These are phyloP conservation scores for Sinocyclocheilus anophthalmus DNA, from an alignment of 2,113 vertebrate species.

Conservation along the genomic window DNA sequence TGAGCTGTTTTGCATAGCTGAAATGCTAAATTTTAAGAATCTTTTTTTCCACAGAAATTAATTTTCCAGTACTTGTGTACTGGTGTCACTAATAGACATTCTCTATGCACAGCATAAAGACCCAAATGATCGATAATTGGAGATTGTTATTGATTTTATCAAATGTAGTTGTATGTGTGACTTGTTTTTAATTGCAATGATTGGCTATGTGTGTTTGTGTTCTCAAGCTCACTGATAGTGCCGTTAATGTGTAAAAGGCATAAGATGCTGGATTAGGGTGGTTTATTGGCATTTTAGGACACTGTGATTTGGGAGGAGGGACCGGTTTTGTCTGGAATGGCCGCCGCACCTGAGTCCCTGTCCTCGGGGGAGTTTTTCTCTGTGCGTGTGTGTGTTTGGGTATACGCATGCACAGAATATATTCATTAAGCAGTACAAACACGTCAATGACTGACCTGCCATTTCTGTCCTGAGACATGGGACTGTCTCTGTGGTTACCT, in stretches of 20 bases:
- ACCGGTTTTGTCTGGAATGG: constrained; percentile 25
- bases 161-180: neutral
- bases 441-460: neutral
- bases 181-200: neutral
- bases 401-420: neutral
- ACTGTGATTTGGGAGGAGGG: neutral
- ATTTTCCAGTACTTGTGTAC: neutral
- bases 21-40: too few relatives aligned
- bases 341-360: constrained; percentile 12
- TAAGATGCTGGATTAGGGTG: neutral
- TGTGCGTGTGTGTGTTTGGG: neutral
- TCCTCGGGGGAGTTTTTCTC: constrained; percentile 1
- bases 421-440: constrained; percentile 2
- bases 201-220: neutral
- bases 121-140: neutral
- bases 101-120: neutral
- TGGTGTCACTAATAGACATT: neutral
- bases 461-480: neutral
- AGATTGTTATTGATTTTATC: neutral
- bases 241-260: neutral
- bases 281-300: neutral
- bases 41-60: too few relatives aligned
- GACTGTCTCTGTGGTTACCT: neutral
- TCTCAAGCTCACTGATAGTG: neutral
- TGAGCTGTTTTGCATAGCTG: too few relatives aligned